Conservation (phyloP, 1,140 invertebrate species). For the Gerris buenoi region DNA sequence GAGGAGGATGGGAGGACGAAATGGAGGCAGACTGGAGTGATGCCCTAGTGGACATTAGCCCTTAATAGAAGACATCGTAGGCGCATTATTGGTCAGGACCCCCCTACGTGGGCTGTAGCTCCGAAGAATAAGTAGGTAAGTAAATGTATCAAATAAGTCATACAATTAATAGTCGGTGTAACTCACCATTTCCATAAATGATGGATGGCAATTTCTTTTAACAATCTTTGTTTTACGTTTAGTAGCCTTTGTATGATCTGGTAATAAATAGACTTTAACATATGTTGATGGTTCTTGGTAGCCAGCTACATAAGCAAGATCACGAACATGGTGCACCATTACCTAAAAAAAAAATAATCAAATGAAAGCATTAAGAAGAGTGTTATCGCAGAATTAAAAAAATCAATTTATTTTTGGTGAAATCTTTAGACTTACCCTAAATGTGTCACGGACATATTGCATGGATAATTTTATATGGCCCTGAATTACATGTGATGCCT, state of each 20-base stretch:
- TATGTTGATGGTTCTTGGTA: conserved; percentile 74
- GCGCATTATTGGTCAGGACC: no score
- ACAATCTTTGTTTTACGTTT: conserved; percentile 92
- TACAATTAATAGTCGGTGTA: no score
- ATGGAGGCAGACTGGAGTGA: no score
- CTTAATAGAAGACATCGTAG: no score
- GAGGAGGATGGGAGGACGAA: no score
- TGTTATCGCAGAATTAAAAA: no score
- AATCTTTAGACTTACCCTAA: conserved; percentile 41
- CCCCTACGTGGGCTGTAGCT: no score
- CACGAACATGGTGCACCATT: conserved; percentile 77
- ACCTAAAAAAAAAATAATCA: conserved; percentile 30
- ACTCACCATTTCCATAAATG: conserved; percentile 92
- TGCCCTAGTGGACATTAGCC: no score
- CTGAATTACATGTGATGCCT: conserved; percentile 22
- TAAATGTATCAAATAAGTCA: no score
- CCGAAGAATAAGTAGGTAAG: no score
- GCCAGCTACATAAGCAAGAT: conserved; percentile 55
- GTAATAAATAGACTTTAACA: conserved; percentile 85
- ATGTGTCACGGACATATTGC: conserved; percentile 60
- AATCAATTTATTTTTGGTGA: no score
- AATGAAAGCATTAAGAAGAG: no score
- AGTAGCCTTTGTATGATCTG: conserved; percentile 71
- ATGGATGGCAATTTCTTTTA: conserved; percentile 80
- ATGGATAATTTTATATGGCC: conserved; percentile 70